Percentiles rank a stretch among this genome's conserved stretches.
phyloP scores from a whole-genome alignment of 2,797 vertebrate genomes.

The Pangasius macronema region DNA sequence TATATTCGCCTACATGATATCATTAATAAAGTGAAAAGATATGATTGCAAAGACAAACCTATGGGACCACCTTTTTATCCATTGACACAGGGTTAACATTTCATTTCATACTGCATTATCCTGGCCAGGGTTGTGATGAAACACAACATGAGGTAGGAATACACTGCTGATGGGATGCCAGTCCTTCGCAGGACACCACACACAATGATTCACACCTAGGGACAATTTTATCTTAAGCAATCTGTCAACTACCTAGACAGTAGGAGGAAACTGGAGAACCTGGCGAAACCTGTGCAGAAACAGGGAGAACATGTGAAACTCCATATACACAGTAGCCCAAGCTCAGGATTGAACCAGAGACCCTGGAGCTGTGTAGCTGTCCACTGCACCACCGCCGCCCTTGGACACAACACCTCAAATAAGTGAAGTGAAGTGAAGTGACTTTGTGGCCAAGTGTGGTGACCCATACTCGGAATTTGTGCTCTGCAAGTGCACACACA shows the following conservation, averaged over 20 bases:
- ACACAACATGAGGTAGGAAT: neutral
- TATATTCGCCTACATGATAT: neutral
- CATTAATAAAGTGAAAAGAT: neutral
- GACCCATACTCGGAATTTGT: too few relatives aligned
- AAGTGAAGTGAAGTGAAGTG: too few relatives aligned
- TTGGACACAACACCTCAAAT: neutral
- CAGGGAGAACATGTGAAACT: neutral
- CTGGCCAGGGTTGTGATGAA: neutral
- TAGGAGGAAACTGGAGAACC: neutral
- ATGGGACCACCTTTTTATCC: neutral
- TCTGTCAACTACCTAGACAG: too few relatives aligned
- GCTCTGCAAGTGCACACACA: too few relatives aligned
- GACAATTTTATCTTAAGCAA: neutral
- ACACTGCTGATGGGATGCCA: neutral
- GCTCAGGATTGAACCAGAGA: neutral
- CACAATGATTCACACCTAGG: neutral
- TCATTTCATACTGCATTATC: neutral
- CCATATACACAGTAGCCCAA: neutral
- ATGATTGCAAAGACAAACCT: neutral
- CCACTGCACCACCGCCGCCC: neutral
- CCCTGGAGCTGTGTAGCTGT: neutral
- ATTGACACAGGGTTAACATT: neutral
- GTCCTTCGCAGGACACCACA: neutral
- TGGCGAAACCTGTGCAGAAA: neutral
- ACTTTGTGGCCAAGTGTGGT: too few relatives aligned